Evolutionary conservation across 92 coral and sea anemone species (phyloP), one percentile per base, ranked within the genome.

Genomic region (Muricea muricata): DNA sequence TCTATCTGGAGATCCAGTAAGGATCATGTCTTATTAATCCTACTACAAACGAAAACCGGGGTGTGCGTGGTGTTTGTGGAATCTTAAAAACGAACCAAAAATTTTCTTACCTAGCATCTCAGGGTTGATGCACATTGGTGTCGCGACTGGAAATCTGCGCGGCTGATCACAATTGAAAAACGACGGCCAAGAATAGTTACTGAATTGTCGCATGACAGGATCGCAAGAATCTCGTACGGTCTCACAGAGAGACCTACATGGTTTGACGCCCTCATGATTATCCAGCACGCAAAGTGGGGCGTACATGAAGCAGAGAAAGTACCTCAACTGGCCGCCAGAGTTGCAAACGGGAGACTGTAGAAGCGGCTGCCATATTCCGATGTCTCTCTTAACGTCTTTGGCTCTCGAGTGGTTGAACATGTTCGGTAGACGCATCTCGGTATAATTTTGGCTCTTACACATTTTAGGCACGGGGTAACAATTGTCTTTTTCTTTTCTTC

Each of bases 281-380:
- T n/a, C n/a, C n/a, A n/a, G 81, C 61, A 94, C 72, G 77, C 98
- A 94, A 46, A 94, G 85, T 26, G 98, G 98, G 3, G 98, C 95
- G 80, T 88, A 93, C 26, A 92, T 85, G 11, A 94, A 84, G 50
- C 98, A 94, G 69, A 94, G 91, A 54, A 94, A 94, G 21, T 69
- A 73, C 61, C 75, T 82, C 18, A 94, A 75, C 75, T 72, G 88
- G 30, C 56, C 39, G 25, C 82, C 68, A 4, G 67, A 30, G 70
- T 77, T 77, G 82, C 82, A 77, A 30, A 17, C 14, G 12, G 35
- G 12, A 18, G 82, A 77, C 1, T 57, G 35, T 21, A 77, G 31
- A 3, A 77, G 25, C 30, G 69, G 82, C 5, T 26, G 3, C 82
- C 82, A 77, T 0, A 77, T 11, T 5, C 18, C 9, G 20, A 77